These are phyloP conservation scores for Mizuhopecten yessoensis DNA, from an alignment of 1,140 invertebrate species.

Conservation along the genomic window DNA sequence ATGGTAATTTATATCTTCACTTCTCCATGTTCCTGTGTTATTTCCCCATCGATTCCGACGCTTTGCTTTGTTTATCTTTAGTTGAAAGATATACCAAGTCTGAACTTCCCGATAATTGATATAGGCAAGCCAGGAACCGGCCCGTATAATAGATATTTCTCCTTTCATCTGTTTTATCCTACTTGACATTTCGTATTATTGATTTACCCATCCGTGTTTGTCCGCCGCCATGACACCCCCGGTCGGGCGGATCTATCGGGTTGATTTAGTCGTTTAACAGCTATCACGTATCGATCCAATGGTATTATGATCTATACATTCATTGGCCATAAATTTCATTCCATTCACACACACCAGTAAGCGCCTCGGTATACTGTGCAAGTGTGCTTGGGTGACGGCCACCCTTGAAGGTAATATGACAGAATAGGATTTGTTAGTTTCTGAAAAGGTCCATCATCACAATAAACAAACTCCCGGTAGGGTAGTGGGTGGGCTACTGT, in stretches of 20 bases:
- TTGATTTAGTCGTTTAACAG: slow-evolving; percentile 38
- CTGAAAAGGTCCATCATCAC: too few species aligned
- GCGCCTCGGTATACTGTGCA: neutral
- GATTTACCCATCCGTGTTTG: slow-evolving; percentile 37
- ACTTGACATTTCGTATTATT: slow-evolving; percentile 35
- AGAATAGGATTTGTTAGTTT: neutral
- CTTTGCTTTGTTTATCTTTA: slow-evolving; percentile 27
- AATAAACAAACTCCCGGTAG: too few species aligned
- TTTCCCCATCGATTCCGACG: neutral
- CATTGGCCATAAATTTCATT: neutral
- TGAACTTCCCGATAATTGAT: slow-evolving; percentile 27
- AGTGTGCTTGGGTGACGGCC: neutral
- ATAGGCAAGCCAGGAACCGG: neutral
- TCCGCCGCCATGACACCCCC: slow-evolving; percentile 35
- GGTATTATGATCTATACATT: neutral
- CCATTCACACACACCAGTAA: neutral
- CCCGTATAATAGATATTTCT: neutral
- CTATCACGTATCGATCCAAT: neutral
- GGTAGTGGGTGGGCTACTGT: too few species aligned
- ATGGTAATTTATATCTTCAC: neutral
- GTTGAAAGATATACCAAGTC: slow-evolving; percentile 5
- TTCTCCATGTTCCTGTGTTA: neutral
- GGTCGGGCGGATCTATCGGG: neutral
- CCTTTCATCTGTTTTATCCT: slow-evolving; percentile 33
- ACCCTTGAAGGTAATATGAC: neutral